phyloP scores from a whole-genome alignment of 2,888 invertebrate genomes.

The Spatulosminthurus flaviceps region DNA sequence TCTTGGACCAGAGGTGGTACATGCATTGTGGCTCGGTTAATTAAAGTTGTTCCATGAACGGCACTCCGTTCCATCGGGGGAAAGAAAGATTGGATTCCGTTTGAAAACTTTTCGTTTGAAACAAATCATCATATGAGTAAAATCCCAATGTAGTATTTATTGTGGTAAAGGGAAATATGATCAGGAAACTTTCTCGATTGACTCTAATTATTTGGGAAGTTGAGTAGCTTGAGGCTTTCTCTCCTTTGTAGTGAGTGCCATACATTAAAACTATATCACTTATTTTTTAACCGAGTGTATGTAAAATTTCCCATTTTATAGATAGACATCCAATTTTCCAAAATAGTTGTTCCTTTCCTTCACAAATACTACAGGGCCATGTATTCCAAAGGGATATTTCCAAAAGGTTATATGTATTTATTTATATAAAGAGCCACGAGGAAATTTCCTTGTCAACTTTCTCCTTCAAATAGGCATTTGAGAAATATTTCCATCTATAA shows the following conservation, averaged over 20 bases:
- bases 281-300: too few relatives aligned
- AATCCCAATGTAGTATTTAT: too few relatives aligned
- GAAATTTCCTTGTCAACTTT: background rate
- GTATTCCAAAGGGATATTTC: background rate
- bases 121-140: constrained; percentile 1
- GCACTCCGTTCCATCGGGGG: too few relatives aligned
- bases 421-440: too few relatives aligned
- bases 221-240: background rate
- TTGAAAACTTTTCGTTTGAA: background rate
- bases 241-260: background rate
- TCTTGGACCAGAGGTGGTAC: too few relatives aligned
- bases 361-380: background rate
- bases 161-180: background rate
- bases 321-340: too few relatives aligned
- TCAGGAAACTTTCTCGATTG: background rate
- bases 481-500: too few relatives aligned
- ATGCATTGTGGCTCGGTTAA: too few relatives aligned
- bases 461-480: too few relatives aligned
- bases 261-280: too few relatives aligned
- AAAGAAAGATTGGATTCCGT: background rate
- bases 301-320: too few relatives aligned
- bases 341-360: too few relatives aligned
- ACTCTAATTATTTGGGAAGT: background rate
- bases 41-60: background rate
- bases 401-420: background rate